A percentile compares a stretch with the other conserved stretches of the same genome.
Conservation (phyloP, 2,113 vertebrate genomes). For the Azemiops feae region DNA sequence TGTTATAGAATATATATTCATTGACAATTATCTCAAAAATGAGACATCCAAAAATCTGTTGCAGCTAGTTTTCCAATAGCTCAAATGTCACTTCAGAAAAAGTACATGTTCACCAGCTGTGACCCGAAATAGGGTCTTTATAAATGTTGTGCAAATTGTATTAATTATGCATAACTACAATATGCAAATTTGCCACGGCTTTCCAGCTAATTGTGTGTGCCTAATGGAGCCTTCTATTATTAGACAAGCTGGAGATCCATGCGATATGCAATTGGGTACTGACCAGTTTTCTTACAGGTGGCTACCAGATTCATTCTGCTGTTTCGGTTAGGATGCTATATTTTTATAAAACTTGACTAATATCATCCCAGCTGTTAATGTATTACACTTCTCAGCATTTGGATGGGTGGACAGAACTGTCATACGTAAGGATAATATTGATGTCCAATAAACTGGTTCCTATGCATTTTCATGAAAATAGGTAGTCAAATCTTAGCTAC, state of each 20-base stretch:
- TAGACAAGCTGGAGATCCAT: not conserved
- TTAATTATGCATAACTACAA: conserved; percentile 34
- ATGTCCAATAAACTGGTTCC: not conserved
- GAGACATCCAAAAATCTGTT: not conserved
- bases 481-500: not conserved
- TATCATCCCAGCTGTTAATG: not conserved
- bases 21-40: not conserved
- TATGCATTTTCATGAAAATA: not conserved
- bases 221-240: conserved; percentile 9
- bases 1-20: not conserved
- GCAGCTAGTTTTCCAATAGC: not conserved
- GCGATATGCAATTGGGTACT: not conserved
- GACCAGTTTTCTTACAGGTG: conserved; percentile 9
- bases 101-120: conserved; percentile 4
- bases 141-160: conserved; percentile 25
- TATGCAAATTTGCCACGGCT: conserved; percentile 21
- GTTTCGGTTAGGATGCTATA: not conserved
- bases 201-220: conserved; percentile 27
- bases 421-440: not conserved
- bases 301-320: not conserved
- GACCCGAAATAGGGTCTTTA: conserved; percentile 18
- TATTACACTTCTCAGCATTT: not conserved
- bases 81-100: conserved; percentile 7
- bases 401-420: too few species aligned
- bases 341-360: not conserved